These are phyloP conservation scores for Limosa lapponica DNA, from an alignment of 2,797 vertebrate genomes.

Conservation along the genomic window DNA sequence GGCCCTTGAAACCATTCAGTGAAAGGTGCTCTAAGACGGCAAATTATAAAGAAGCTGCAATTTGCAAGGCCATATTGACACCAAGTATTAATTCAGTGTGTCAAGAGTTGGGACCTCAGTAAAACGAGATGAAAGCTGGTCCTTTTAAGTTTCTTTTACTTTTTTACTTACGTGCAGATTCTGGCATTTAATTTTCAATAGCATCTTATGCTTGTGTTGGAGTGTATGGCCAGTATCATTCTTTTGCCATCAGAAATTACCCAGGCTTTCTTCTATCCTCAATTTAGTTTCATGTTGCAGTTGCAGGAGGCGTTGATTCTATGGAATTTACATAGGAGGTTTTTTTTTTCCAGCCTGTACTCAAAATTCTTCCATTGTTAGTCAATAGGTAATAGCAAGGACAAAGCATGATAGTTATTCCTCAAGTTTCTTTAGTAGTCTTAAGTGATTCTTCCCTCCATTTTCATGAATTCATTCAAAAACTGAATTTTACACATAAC, in stretches of 20 bases:
- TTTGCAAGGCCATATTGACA: background rate
- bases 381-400: conserved; percentile 33
- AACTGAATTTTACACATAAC: background rate
- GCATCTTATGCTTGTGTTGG: background rate
- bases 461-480: conserved; percentile 1
- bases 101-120: background rate
- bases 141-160: background rate
- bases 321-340: background rate
- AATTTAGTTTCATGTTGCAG: background rate
- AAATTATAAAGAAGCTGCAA: background rate
- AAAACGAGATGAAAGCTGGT: background rate
- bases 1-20: background rate
- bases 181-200: background rate
- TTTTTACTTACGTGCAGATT: background rate
- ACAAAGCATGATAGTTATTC: background rate
- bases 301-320: background rate
- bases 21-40: background rate
- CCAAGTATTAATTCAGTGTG: background rate
- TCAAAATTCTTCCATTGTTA: background rate
- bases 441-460: background rate
- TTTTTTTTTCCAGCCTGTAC: background rate
- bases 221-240: background rate
- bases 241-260: background rate
- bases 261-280: background rate
- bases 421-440: background rate